Base-by-base conservation (phyloP, 2,797 vertebrate species). In the Novumbra hubbsi region DNA sequence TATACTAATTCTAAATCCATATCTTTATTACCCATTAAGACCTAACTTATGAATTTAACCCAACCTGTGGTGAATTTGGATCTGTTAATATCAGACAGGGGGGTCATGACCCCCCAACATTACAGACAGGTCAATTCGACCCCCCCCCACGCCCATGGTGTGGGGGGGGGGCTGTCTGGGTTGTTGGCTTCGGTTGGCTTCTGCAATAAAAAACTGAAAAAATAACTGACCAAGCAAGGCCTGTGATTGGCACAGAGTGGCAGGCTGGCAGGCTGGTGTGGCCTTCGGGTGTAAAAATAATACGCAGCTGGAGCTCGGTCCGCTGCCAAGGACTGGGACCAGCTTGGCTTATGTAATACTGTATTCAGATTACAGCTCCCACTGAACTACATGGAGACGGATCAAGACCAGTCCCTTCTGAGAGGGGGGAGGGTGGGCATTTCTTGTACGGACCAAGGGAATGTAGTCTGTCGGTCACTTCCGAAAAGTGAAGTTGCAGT, bases 241-340 rank as follows among this genome's bases (percentile, higher is more conserved):
- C 70, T 41, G 67, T 67, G 48, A 49, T 76, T 82, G 80, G 78
- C 76, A 78, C 67, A 19, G 52, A 41, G 60, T 66, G 50, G 55
- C 62, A 60, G 73, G 76, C 73, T 75, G 73, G 73, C 70, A 57
- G 78, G 70, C 32, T 71, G 27, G 71, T 62, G 63, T 8, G 27
- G 49, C 30, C 49, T 55, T 60, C 63, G 74, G 75, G 60, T 74
- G 83, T 86, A 85, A 88, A 87, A 84, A 85, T 88, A 87, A 89
- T 87, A 86, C 81, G 80, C 79, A 80, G 78, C 73, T 84, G 76
- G 83, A 75, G 27, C 76, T 73, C 68, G 76, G 75, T 68, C 73
- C 30, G 45, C 71, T 74, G 76, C 76, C 83, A 83, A 70, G 66
- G 48, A 45, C 73, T 41, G 30, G 66, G 57, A 76, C 57, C 48